These are phyloP conservation scores for Tragopan temminckii DNA, from an alignment of 2,797 vertebrate genomes.

Conservation along the genomic window DNA sequence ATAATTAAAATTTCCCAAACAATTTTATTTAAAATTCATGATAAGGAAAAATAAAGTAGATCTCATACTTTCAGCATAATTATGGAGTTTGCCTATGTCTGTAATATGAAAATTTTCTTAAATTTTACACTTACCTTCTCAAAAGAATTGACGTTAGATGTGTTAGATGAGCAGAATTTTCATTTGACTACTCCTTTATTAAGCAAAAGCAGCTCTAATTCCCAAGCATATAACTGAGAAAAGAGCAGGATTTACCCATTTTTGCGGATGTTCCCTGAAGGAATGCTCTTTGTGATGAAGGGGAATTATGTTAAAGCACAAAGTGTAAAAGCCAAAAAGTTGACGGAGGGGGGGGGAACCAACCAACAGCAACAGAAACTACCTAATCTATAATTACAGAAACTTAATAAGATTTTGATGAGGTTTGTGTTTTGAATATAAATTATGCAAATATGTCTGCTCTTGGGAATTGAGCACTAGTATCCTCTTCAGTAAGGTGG, in stretches of 20 bases:
- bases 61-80: constrained; percentile 69
- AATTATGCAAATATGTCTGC: constrained; percentile 36
- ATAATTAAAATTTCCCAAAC: constrained; percentile 72
- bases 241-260: constrained; percentile 63
- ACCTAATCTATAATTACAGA: constrained; percentile 20
- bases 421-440: constrained; percentile 15
- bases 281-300: constrained; percentile 56
- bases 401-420: background rate
- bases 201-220: constrained; percentile 64
- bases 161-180: constrained; percentile 59
- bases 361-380: background rate
- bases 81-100: constrained; percentile 58
- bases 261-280: constrained; percentile 52
- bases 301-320: constrained; percentile 35
- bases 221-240: constrained; percentile 41
- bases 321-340: background rate
- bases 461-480: background rate
- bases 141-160: constrained; percentile 52
- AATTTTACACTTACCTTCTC: constrained; percentile 56
- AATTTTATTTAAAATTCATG: constrained; percentile 59
- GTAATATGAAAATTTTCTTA: constrained; percentile 45
- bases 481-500: background rate
- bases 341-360: background rate
- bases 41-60: constrained; percentile 63
- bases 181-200: constrained; percentile 68